Base-by-base conservation (phyloP, 2,113 vertebrate genomes). In the Aldabrachelys gigantea region DNA sequence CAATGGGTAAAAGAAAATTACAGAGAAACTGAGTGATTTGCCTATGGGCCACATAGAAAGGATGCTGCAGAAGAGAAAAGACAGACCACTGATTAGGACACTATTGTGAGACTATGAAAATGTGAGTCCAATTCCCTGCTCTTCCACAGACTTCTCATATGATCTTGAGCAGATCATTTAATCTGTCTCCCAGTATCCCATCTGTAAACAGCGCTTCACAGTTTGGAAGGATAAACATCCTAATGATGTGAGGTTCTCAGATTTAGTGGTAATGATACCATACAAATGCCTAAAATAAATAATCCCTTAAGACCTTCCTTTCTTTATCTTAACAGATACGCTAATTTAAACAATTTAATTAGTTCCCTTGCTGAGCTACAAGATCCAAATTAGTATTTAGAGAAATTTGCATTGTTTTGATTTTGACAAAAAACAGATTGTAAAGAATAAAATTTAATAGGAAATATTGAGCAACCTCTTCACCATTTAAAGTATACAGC, bases 111-210 rank as follows among this genome's bases (percentile, higher is more conserved):
- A 88, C 89, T 86, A 95, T 76, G 41, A 13, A 25, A 86, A 24
- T n/a, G 80, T 57, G 86, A n/a, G 44, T 95, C 95, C 87, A 96
- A 96, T 88, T 95, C 83, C 79, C 79, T 31, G 1, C 35, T 93
- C 88, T 87, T 44, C 50, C 91, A 94, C 85, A 93, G 87, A 86
- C 62, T 80, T 96, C 59, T 44, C 53, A 27, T 47, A 53, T 89
- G 95, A 93, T 90, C 87, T 93, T 96, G 87, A 94, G 2, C 56
- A 92, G 62, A 78, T 80, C 25, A 76, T 54, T 87, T 29, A 17
- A 5, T 44, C 56, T 92, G 50, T 92, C 8, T 85, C 81, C 31
- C 76, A 49, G 8, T 38, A 85, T 81, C 35, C 14, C 35, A 69
- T n/a, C 62, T 69, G 35, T 21, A n/a, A 69, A n/a, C 31, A 69